phyloP scores from a whole-genome alignment of 2,113 vertebrate genomes.

The Holacanthus passer region DNA sequence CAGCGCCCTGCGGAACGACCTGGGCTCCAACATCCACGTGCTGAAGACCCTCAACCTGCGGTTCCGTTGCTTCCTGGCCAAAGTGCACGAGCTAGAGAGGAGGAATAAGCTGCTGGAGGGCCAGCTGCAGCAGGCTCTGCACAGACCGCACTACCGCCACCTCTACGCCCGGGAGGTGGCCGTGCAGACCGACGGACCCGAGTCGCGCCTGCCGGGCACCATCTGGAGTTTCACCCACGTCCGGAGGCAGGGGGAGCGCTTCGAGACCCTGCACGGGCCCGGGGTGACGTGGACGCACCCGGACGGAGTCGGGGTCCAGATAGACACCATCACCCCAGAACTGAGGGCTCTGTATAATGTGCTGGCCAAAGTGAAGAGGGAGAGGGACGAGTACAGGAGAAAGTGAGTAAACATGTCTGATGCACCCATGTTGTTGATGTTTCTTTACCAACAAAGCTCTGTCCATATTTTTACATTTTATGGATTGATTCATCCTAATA shows the following conservation, averaged over 20 bases:
- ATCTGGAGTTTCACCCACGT: constrained; percentile 94
- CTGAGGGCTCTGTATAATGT: constrained; percentile 89
- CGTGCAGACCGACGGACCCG: constrained; percentile 87
- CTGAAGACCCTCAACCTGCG: constrained; percentile 93
- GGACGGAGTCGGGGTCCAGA: constrained; percentile 89
- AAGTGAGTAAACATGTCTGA: constrained; percentile 77
- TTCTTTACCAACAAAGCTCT: no score
- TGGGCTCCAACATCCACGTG: constrained; percentile 93
- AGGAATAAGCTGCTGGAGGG: constrained; percentile 90
- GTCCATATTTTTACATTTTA: no score
- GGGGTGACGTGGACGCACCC: constrained; percentile 87
- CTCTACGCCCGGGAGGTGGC: constrained; percentile 86
- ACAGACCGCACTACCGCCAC: constrained; percentile 80
- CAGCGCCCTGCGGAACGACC: constrained; percentile 90
- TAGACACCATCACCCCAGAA: constrained; percentile 90
- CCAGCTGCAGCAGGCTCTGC: constrained; percentile 87
- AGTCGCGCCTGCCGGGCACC: constrained; percentile 87
- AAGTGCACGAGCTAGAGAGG: constrained; percentile 91
- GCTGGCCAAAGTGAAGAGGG: constrained; percentile 88
- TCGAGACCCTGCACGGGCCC: constrained; percentile 88
- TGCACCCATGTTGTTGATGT: neutral
- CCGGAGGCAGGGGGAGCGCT: constrained; percentile 87
- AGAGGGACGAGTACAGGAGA: constrained; percentile 86
- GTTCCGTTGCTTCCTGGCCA: constrained; percentile 92
- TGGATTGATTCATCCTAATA: neutral